A percentile compares a stretch with the other conserved stretches of the same genome.
Evolutionary conservation across 2,113 vertebrate genomes (phyloP).

Genomic region (Burhinus bistriatus): DNA sequence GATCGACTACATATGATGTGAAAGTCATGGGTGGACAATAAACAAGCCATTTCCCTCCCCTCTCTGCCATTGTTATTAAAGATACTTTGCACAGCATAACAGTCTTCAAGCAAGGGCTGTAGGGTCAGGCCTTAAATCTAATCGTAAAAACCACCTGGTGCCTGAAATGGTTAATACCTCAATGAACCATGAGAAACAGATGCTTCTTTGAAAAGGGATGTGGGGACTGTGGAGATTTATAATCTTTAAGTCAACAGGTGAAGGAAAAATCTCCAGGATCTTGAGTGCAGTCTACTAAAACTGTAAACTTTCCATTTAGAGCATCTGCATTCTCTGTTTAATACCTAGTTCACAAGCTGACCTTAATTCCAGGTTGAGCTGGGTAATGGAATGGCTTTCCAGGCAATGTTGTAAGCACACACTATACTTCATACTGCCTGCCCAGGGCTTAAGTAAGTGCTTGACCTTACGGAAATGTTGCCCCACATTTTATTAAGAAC

Average conservation of each 20-base stretch:
- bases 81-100: not conserved
- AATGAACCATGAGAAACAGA: constrained; percentile 73
- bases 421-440: not conserved
- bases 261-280: constrained; percentile 69
- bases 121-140: constrained; percentile 45
- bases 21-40: constrained; percentile 11
- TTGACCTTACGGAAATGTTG: not conserved
- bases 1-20: not conserved
- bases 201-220: constrained; percentile 69
- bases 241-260: constrained; percentile 69
- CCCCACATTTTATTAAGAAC: not conserved
- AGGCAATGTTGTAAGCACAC: not conserved
- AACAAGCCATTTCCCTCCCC: not conserved
- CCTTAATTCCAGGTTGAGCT: constrained; percentile 35
- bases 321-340: constrained; percentile 67
- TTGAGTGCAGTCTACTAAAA: constrained; percentile 65
- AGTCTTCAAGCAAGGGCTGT: constrained; percentile 2
- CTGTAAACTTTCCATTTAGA: constrained; percentile 69
- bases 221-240: constrained; percentile 68
- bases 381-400: constrained; percentile 17
- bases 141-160: constrained; percentile 61
- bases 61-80: not conserved
- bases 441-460: not conserved
- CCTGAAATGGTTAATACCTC: constrained; percentile 52
- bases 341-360: constrained; percentile 9